Base-by-base conservation (phyloP, 2,113 vertebrate genomes). In the Gambusia affinis region DNA sequence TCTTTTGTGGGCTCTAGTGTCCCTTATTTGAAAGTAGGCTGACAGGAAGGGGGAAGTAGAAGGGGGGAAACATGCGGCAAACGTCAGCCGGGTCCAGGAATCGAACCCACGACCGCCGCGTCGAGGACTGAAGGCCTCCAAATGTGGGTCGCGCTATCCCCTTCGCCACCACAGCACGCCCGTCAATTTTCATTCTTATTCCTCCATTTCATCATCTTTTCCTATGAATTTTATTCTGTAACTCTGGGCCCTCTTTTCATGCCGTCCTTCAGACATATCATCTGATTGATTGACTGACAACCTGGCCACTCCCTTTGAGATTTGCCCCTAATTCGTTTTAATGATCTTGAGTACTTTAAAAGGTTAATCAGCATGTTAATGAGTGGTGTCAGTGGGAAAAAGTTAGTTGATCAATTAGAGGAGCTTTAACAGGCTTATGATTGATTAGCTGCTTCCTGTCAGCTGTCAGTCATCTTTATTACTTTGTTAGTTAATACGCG, bases 281-380 rank as follows among this genome's bases (percentile, higher is more conserved):
- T 57, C 63, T 85, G 81, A 83, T 64, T 88, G 87, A 87, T 64
- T 89, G 87, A 90, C 64, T 62, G 88, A 84, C 82, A 88, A 66
- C 42, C 65, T 84, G 70, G 81, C 86, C 79, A 60, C 76, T 75
- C 75, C 80, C 67, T 73, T 44, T 68, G 79, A 79, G 83, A 91
- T 82, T 76, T 73, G n/a, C n/a, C 72, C 85, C 70, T 81, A 87
- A 90, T 89, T 76, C 28, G 39, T 81, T 74, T 82, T 90, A 92
- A 89, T 83, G 77, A 85, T 88, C 66, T 54, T 79, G 89, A 91
- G 85, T 81, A 64, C 76, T 87, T 83, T 73, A 87, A 93, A 91
- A 90, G 85, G 89, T 91, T 86, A 90, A 92, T 91, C 79, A 88
- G 69, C 74, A 75, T 87, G 80, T 86, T 92, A 86, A 92, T 91